Evolutionary conservation across 2,113 vertebrate genomes (phyloP).

Genomic region (Galeopterus variegatus): DNA sequence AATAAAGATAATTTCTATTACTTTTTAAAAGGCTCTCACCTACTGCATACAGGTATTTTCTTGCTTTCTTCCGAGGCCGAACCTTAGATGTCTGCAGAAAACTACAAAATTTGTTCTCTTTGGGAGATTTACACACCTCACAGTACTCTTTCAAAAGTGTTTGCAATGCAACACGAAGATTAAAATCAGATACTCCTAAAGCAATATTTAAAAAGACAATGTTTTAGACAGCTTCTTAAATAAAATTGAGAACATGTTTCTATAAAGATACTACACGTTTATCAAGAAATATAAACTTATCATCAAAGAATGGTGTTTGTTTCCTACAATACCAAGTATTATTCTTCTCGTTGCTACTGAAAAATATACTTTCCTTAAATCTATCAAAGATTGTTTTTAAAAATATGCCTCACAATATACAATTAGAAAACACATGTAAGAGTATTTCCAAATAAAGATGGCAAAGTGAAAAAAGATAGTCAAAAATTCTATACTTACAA

Average conservation of each 20-base stretch:
- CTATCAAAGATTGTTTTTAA: constrained; percentile 38
- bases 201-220: constrained; percentile 71
- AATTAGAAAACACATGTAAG: constrained; percentile 26
- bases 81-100: constrained; percentile 94
- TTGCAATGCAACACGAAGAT: constrained; percentile 97
- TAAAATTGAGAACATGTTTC: constrained; percentile 11
- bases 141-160: constrained; percentile 98
- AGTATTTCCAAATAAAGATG: constrained; percentile 38
- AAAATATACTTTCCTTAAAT: constrained; percentile 60
- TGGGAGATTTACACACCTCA: constrained; percentile 95
- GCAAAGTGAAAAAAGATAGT: background rate
- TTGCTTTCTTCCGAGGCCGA: constrained; percentile 97
- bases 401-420: background rate
- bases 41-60: constrained; percentile 98
- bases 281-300: constrained; percentile 60
- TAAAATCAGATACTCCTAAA: constrained; percentile 96
- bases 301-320: constrained; percentile 1
- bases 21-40: constrained; percentile 90
- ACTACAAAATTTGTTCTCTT: constrained; percentile 95
- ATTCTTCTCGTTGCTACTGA: constrained; percentile 46
- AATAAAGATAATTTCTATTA: constrained; percentile 56
- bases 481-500: constrained; percentile 1
- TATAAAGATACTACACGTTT: constrained; percentile 30
- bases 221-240: constrained; percentile 61
- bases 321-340: constrained; percentile 16